These are phyloP conservation scores for Actinopyga echinites DNA, from an alignment of 53 echinoderm and acorn worm genomes.

Conservation along the genomic window DNA sequence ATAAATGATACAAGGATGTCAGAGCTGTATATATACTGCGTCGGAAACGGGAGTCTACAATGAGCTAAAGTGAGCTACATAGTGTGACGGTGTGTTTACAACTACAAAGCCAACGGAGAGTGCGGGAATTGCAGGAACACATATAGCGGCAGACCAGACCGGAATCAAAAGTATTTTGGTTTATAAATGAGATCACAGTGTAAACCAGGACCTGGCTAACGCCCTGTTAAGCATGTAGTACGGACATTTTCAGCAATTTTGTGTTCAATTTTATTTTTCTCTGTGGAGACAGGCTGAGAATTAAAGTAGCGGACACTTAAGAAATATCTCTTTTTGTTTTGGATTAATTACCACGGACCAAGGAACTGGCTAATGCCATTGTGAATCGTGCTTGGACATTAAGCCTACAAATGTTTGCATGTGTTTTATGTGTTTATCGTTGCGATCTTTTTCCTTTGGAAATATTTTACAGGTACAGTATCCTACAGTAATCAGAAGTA, in stretches of 20 bases:
- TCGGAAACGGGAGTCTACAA: no score
- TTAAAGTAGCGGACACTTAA: not conserved
- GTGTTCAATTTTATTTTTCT: no score
- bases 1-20: no score
- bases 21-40: no score
- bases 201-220: constrained; percentile 23
- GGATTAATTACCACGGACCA: not conserved
- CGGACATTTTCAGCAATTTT: no score
- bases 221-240: not conserved
- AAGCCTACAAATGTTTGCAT: not conserved
- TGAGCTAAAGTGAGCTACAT: no score
- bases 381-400: constrained; percentile 27
- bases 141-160: no score
- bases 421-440: not conserved
- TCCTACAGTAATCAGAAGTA: not conserved
- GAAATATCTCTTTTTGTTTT: not conserved
- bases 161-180: no score
- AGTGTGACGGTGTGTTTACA: no score
- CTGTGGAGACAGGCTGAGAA: no score
- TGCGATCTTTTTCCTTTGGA: not conserved
- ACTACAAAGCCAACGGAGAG: no score
- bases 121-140: no score
- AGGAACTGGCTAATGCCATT: constrained; percentile 18
- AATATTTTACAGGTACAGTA: not conserved
- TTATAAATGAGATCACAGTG: not conserved